phyloP scores from a whole-genome alignment of 1,140 invertebrate genomes.

The Neodiprion virginianus region DNA sequence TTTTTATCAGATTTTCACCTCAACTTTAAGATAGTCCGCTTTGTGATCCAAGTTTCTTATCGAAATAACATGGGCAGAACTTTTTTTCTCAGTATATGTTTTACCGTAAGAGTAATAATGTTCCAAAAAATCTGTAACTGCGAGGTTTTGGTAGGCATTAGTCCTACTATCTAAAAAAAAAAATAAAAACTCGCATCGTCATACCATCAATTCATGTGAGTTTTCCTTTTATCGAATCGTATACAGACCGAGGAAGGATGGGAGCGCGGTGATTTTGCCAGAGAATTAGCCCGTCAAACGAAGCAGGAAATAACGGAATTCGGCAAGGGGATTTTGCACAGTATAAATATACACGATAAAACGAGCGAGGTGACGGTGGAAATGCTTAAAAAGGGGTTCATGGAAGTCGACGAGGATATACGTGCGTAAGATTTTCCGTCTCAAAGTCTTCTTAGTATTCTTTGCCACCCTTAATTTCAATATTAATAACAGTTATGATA shows the following conservation, averaged over 20 bases:
- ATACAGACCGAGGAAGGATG: constrained; percentile 58
- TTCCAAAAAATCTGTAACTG: too few species aligned
- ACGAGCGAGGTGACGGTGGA: constrained; percentile 48
- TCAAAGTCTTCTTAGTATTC: not conserved
- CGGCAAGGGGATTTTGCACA: constrained; percentile 52
- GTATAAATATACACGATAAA: constrained; percentile 47
- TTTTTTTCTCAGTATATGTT: not conserved
- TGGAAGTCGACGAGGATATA: constrained; percentile 47
- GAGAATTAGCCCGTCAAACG: constrained; percentile 55
- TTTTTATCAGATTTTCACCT: not conserved
- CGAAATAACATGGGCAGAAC: not conserved
- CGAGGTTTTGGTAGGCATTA: too few species aligned
- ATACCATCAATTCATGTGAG: not conserved
- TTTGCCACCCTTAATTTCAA: not conserved
- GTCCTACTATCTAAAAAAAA: not conserved
- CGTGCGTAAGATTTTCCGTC: not conserved
- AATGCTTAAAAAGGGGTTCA: constrained; percentile 54
- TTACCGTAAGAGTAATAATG: too few species aligned
- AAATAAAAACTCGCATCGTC: too few species aligned
- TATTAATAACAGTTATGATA: too few species aligned
- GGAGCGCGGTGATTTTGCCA: constrained; percentile 53
- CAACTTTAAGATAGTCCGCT: too few species aligned
- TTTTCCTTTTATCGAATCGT: not conserved
- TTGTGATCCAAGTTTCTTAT: too few species aligned
- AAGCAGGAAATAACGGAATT: constrained; percentile 53